These are phyloP conservation scores for Chelonus formosanus DNA, from an alignment of 2,888 invertebrate genomes.

Conservation along the genomic window DNA sequence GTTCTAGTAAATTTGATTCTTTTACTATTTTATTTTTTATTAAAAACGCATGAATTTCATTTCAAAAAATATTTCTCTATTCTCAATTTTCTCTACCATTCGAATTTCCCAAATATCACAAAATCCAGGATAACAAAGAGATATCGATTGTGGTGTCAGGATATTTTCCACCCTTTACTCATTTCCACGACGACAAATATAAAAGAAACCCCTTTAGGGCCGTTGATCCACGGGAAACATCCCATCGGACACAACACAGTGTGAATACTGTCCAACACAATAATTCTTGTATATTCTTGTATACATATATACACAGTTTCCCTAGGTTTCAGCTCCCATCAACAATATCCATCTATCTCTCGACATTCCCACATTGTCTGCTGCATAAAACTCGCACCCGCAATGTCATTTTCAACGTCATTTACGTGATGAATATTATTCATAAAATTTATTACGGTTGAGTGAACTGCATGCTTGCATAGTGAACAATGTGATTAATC, in stretches of 20 bases:
- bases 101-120: not conserved
- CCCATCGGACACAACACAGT: not conserved
- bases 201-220: slow-evolving; percentile 12
- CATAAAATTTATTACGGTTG: slow-evolving; percentile 17
- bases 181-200: slow-evolving; percentile 9
- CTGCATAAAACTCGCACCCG: no score
- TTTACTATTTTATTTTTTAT: no score
- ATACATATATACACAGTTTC: not conserved
- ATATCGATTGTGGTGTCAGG: slow-evolving; percentile 8
- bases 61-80: no score
- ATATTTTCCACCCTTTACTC: slow-evolving; percentile 1
- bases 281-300: not conserved
- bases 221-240: slow-evolving; percentile 1
- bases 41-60: no score
- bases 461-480: slow-evolving; percentile 17
- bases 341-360: no score
- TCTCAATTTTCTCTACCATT: no score
- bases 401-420: slow-evolving; percentile 17
- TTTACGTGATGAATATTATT: slow-evolving; percentile 6
- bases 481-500: slow-evolving; percentile 27
- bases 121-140: slow-evolving; percentile 11
- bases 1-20: no score
- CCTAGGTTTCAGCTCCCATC: not conserved
- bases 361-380: no score
- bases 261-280: not conserved